Evolutionary conservation across 2,113 vertebrate genomes (phyloP), one percentile per base, ranked within the genome.

Genomic region (Trichomycterus rosablanca): DNA sequence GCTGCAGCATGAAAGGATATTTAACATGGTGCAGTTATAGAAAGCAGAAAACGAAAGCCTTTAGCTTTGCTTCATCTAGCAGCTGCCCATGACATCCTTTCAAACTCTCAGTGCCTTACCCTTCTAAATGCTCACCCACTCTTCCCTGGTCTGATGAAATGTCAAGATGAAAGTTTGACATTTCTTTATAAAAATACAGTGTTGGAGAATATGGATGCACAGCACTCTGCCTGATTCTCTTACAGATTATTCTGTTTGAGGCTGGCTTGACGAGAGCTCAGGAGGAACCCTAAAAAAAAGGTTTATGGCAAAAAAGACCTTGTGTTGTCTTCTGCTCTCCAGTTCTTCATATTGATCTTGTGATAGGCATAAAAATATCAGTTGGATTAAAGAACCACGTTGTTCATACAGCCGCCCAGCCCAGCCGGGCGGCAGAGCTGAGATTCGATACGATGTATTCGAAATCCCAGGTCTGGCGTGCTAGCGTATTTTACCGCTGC

Each of bases 1-100:
- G 76, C 70, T 65, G 67, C 66, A 63, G 65, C 49, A 59, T 26
- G 63, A 73, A 45, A 70, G 35, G 64, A 53, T 67, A 42, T 59
- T 44, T 48, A 52, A 51, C 26, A 22, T 51, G 48, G 51, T 44
- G 28, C 11, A 61, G 42, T 4, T 30, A 30, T 30, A 19, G 43
- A 46, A 49, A 16, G n/a, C n/a, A n/a, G n/a, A n/a, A n/a, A n/a
- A n/a, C n/a, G n/a, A 42, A 60, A 46, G 48, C 32, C 39, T 55
- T 60, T 15, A 60, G 56, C 37, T 42, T 46, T 22, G 11, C 15
- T 4, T 24, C 19, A n/a, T 28, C 15, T 7, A 40, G 9, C 4
- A 23, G 19, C 43, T 49, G 22, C 32, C 9, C 22, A 18, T 49
- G 19, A 35, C 22, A 49, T 34, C 30, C 28, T 14, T 35, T 40